A percentile compares a stretch with the other conserved stretches of the same genome.
Evolutionary conservation across 2,888 invertebrate species (phyloP).

Genomic region (Strigamia maritima): DNA sequence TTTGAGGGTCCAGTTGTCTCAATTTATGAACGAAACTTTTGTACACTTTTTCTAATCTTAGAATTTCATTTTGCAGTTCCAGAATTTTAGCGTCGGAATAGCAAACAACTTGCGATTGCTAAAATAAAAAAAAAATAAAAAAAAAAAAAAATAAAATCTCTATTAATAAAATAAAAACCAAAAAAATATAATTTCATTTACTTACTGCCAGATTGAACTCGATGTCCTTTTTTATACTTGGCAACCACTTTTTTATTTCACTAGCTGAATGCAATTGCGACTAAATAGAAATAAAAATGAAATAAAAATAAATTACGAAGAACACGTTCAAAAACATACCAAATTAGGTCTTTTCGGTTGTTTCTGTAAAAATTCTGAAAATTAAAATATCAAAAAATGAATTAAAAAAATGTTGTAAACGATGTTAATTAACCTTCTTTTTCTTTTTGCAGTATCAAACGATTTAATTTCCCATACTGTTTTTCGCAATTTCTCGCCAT

Average conservation of each 20-base stretch:
- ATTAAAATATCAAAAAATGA: neutral
- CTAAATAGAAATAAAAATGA: slow-evolving; percentile 39
- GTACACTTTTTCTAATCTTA: slow-evolving; percentile 48
- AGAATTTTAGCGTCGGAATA: slow-evolving; percentile 49
- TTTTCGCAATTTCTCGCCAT: slow-evolving; percentile 52
- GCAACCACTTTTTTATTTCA: slow-evolving; percentile 51
- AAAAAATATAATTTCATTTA: neutral
- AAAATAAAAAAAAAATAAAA: slow-evolving; percentile 35
- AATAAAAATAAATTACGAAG: neutral
- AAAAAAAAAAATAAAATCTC: neutral
- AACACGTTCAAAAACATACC: neutral
- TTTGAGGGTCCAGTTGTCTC: slow-evolving; percentile 46
- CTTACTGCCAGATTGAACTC: slow-evolving; percentile 50
- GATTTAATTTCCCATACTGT: slow-evolving; percentile 49
- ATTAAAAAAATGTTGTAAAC: neutral
- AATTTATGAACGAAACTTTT: slow-evolving; percentile 49
- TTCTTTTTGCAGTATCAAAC: slow-evolving; percentile 45
- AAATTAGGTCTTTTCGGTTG: slow-evolving; percentile 39
- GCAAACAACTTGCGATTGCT: slow-evolving; percentile 51
- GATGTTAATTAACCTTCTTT: slow-evolving; percentile 47
- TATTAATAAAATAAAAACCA: neutral
- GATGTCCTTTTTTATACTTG: slow-evolving; percentile 50
- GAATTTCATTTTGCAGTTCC: slow-evolving; percentile 47
- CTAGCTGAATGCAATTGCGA: slow-evolving; percentile 47
- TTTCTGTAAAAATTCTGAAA: slow-evolving; percentile 5